Evolutionary conservation across 2,888 invertebrate species (phyloP), one percentile per base, ranked within the genome.

Genomic region (Spatulosminthurus flaviceps): DNA sequence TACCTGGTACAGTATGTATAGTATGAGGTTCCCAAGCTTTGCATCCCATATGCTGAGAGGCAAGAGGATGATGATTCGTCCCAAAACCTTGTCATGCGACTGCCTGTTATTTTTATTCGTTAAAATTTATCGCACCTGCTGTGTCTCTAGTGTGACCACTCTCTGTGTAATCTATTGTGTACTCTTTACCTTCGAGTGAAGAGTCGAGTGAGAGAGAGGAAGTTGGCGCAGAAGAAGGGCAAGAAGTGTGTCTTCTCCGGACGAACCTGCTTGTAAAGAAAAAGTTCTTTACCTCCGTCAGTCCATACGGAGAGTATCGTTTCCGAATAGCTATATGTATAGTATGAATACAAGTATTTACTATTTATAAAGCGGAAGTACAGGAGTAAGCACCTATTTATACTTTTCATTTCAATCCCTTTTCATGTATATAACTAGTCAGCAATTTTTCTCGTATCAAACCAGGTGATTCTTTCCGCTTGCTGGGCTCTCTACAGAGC

Each of bases 391-490:
- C 24, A 24, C 64, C 64, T 9, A 64, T 64, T 22, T n/a, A 21
- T 64, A 64, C 22, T 64, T 64, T 64, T 64, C 64, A 64, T 64
- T 64, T 64, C 64, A 9, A 64, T 4, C 64, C 22, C 24, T 64
- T 22, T 24, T 60, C 4, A 21, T 4, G 34, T 34, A 34, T n/a
- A n/a, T n/a, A n/a, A n/a, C n/a, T n/a, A n/a, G n/a, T 51, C 51
- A 60, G 16, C 24, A 64, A 22, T 22, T 22, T 64, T 22, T 13
- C 26, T 24, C 11, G 11, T 64, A 64, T 64, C 60, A 60, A 73
- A 60, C 60, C 74, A 74, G 74, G 74, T 74, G 74, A 74, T 74
- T 74, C 34, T 74, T 61, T 60, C 60, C 74, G 74, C 74, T 74
- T 60, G 29, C 61, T 74, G 74, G 61, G 19, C 51, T 51, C 26